A percentile compares a stretch with the other conserved stretches of the same genome.
Evolutionary conservation across 2,113 vertebrate species (phyloP).

Genomic region (Malaclemys terrapin): DNA sequence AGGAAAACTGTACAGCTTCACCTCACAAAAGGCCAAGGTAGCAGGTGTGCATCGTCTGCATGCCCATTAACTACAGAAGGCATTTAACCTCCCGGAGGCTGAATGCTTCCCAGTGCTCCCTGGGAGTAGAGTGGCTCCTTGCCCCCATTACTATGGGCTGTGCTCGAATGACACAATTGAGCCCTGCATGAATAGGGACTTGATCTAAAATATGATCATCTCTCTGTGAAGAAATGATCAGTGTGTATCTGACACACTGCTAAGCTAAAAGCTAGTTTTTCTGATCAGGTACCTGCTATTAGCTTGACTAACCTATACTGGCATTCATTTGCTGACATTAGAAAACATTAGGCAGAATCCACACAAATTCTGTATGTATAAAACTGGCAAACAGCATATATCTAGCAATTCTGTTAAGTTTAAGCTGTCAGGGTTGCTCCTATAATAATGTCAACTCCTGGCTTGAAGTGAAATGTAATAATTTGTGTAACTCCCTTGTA

Average conservation of each 20-base stretch:
- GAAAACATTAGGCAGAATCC: background rate
- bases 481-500: slow-evolving; percentile 7
- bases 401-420: background rate
- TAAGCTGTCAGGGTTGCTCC: background rate
- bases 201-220: background rate
- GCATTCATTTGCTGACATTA: background rate
- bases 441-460: background rate
- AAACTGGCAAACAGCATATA: background rate
- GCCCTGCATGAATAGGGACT: background rate
- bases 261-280: background rate
- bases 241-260: background rate
- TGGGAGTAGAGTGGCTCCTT: background rate
- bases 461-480: background rate
- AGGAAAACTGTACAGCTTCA: background rate
- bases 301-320: background rate
- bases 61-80: fast-evolving
- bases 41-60: background rate
- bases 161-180: background rate
- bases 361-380: background rate
- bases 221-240: slow-evolving; percentile 1
- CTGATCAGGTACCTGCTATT: background rate
- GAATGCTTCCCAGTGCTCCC: background rate
- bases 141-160: background rate
- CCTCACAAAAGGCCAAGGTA: background rate
- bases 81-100: background rate